A percentile compares a stretch with the other conserved stretches of the same genome.
phyloP scores from a whole-genome alignment of 2,888 invertebrate genomes.

The Endomychus coccineus region DNA sequence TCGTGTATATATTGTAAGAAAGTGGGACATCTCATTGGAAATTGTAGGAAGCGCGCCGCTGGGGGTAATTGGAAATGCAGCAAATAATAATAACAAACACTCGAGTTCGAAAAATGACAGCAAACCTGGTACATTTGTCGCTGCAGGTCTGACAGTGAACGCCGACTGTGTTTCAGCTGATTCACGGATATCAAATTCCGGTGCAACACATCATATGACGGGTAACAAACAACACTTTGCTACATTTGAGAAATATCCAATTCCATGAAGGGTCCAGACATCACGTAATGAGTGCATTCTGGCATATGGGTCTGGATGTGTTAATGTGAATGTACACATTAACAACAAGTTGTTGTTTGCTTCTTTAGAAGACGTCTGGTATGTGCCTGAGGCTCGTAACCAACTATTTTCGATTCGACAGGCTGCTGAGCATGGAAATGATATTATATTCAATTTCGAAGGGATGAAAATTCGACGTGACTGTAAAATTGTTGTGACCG shows the following conservation, averaged over 20 bases:
- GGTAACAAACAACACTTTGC: constrained; percentile 16
- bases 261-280: constrained; percentile 15
- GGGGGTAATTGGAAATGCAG: constrained; percentile 11
- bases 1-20: constrained; percentile 20
- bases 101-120: constrained; percentile 8
- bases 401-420: constrained; percentile 22
- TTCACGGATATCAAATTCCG: constrained; percentile 20
- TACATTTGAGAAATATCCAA: constrained; percentile 13
- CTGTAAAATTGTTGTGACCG: constrained; percentile 19
- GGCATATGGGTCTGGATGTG: constrained; percentile 12
- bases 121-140: too few species aligned
- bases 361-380: constrained; percentile 16
- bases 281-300: constrained; percentile 17
- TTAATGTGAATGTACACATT: constrained; percentile 11
- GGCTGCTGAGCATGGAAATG: constrained; percentile 19
- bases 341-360: constrained; percentile 15
- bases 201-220: constrained; percentile 16
- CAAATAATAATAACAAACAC: constrained; percentile 6
- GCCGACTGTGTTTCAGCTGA: constrained; percentile 15
- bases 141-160: constrained; percentile 14
- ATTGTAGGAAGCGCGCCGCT: constrained; percentile 10
- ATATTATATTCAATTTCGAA: constrained; percentile 14
- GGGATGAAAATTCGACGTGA: constrained; percentile 17
- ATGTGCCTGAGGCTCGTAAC: constrained; percentile 16
- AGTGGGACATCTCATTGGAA: constrained; percentile 17